phyloP scores from a whole-genome alignment of 2,113 vertebrate species.

The Sardina pilchardus region DNA sequence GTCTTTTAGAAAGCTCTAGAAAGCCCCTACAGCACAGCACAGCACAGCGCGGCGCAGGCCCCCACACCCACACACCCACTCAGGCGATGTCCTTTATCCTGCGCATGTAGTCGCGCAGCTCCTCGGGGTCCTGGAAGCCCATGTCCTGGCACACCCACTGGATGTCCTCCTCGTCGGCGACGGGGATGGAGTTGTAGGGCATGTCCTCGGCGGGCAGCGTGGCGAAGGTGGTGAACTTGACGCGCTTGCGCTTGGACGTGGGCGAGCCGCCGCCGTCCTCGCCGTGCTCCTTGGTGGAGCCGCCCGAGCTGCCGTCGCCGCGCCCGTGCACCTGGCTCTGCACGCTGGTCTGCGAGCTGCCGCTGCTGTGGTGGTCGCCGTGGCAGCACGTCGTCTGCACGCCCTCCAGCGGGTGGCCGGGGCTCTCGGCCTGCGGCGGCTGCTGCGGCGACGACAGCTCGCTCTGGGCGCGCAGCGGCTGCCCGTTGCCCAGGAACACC shows the following conservation, averaged over 20 bases:
- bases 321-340: slow-evolving; percentile 95
- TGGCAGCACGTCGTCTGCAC: slow-evolving; percentile 92
- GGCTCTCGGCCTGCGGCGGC: slow-evolving; percentile 83
- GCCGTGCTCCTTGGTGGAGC: slow-evolving; percentile 87
- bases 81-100: slow-evolving; percentile 97
- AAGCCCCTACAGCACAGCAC: slow-evolving; percentile 9
- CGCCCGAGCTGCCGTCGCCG: slow-evolving; percentile 89
- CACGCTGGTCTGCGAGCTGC: slow-evolving; percentile 95
- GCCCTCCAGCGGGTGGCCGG: slow-evolving; percentile 81
- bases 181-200: slow-evolving; percentile 94
- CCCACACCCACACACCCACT: too few species aligned
- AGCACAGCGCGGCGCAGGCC: background rate
- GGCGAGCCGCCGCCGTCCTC: slow-evolving; percentile 93
- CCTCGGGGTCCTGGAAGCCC: slow-evolving; percentile 89
- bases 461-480: slow-evolving; percentile 85
- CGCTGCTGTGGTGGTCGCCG: slow-evolving; percentile 91
- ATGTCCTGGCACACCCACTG: slow-evolving; percentile 97
- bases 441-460: slow-evolving; percentile 90
- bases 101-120: slow-evolving; percentile 93
- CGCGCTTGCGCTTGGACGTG: slow-evolving; percentile 95
- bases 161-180: slow-evolving; percentile 92
- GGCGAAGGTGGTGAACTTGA: slow-evolving; percentile 98
- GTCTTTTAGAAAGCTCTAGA: slow-evolving; percentile 60
- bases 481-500: slow-evolving; percentile 96
- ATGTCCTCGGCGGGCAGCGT: slow-evolving; percentile 91